These are phyloP conservation scores for Gymnosoma rotundatum DNA, from an alignment of 2,888 invertebrate species.

Conservation along the genomic window DNA sequence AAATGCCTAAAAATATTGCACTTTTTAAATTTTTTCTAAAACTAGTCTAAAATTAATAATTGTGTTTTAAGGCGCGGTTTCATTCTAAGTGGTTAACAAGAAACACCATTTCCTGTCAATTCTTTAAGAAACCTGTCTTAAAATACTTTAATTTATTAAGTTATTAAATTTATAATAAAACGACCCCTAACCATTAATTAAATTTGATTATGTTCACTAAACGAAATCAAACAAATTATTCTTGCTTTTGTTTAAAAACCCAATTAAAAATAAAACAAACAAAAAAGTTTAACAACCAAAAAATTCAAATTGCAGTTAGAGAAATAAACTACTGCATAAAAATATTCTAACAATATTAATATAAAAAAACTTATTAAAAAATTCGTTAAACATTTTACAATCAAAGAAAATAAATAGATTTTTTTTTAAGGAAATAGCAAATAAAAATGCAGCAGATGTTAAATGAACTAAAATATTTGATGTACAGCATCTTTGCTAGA, in stretches of 20 bases:
- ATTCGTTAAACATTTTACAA: conserved; percentile 13
- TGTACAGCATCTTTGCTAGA: too few relatives aligned
- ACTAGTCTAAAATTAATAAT: conserved; percentile 4
- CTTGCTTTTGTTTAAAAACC: conserved; percentile 22
- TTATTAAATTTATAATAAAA: conserved; percentile 5
- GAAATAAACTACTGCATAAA: conserved; percentile 8
- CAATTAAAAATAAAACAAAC: conserved; percentile 31
- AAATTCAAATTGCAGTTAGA: conserved; percentile 14
- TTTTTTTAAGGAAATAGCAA: conserved; percentile 6
- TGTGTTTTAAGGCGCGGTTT: too few relatives aligned
- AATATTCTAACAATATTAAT: background rate
- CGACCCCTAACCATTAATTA: conserved; percentile 53
- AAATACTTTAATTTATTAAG: background rate
- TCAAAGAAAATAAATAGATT: background rate
- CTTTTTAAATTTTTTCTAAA: conserved; percentile 25
- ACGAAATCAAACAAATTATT: background rate
- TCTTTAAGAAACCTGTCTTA: background rate
- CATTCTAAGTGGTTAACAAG: too few relatives aligned
- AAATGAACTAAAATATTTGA: background rate
- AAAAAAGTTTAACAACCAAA: background rate
- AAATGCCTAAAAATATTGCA: conserved; percentile 63
- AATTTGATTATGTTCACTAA: conserved; percentile 11
- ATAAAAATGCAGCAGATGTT: conserved; percentile 20
- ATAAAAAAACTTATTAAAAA: conserved; percentile 9
- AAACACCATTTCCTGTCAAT: too few relatives aligned